These are phyloP conservation scores for Polydrusus pterygomalis DNA, from an alignment of 2,888 invertebrate species.

Conservation along the genomic window DNA sequence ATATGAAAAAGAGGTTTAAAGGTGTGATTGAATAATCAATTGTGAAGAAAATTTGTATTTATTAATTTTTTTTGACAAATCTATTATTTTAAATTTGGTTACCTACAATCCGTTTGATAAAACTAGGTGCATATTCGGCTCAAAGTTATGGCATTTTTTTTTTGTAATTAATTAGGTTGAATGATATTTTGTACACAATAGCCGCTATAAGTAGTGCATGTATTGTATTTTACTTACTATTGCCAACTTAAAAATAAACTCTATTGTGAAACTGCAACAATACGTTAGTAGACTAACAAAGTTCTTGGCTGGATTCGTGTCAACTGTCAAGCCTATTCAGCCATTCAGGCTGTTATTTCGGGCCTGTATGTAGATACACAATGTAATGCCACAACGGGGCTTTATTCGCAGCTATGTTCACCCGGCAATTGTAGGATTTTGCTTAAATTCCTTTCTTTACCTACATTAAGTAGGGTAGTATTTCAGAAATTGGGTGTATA, in stretches of 20 bases:
- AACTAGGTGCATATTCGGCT: too few species aligned
- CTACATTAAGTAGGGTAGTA: not conserved
- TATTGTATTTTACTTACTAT: too few species aligned
- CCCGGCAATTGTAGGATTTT: not conserved
- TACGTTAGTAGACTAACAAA: conserved; percentile 4
- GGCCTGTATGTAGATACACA: conserved; percentile 19
- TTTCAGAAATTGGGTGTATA: not conserved
- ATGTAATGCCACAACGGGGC: conserved; percentile 26
- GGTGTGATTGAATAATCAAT: too few species aligned
- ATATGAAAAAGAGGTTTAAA: too few species aligned
- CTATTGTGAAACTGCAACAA: conserved; percentile 15
- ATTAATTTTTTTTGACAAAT: too few species aligned
- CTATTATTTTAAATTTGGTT: too few species aligned
- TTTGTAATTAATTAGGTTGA: too few species aligned
- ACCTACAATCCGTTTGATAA: too few species aligned
- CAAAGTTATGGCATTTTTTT: too few species aligned
- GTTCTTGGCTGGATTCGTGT: conserved; percentile 17
- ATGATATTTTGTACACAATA: too few species aligned
- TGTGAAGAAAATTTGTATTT: too few species aligned
- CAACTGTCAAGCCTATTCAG: conserved; percentile 26
- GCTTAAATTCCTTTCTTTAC: not conserved
- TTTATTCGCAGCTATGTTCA: conserved; percentile 11
- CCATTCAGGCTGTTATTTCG: conserved; percentile 15
- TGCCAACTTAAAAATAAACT: conserved; percentile 2
- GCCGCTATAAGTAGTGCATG: too few species aligned